phyloP scores from a whole-genome alignment of 2,797 vertebrate genomes.

The Pseudopleuronectes americanus region DNA sequence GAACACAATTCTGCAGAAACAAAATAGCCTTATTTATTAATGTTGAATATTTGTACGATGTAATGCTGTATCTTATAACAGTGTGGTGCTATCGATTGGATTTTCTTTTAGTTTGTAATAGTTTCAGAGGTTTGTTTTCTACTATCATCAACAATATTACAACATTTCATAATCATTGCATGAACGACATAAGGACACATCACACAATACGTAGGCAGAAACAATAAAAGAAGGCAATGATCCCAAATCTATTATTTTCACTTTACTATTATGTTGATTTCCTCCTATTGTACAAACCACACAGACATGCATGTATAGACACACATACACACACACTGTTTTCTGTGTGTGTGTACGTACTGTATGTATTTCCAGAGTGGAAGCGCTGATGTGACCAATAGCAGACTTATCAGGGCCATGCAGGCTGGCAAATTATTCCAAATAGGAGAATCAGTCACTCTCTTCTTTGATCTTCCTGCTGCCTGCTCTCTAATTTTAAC shows the following conservation, averaged over 20 bases:
- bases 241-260: conserved; percentile 20
- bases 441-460: conserved; percentile 64
- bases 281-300: no score
- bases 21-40: neutral
- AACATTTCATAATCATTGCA: no score
- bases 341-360: neutral
- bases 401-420: conserved; percentile 69
- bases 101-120: no score
- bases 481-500: conserved; percentile 68
- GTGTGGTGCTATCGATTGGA: no score
- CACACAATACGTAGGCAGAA: neutral
- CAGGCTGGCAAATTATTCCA: conserved; percentile 72
- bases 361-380: conserved; percentile 15
- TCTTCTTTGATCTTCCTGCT: conserved; percentile 70
- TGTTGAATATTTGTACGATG: no score
- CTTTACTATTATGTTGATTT: neutral
- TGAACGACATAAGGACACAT: neutral
- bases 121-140: neutral
- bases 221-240: neutral
- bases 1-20: neutral
- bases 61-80: no score
- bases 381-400: conserved; percentile 47
- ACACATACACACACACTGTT: conserved; percentile 25
- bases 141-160: no score
- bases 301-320: conserved; percentile 2